Base-by-base conservation (phyloP, 2,797 vertebrate species). In the Sphenopsis melanotis region DNA sequence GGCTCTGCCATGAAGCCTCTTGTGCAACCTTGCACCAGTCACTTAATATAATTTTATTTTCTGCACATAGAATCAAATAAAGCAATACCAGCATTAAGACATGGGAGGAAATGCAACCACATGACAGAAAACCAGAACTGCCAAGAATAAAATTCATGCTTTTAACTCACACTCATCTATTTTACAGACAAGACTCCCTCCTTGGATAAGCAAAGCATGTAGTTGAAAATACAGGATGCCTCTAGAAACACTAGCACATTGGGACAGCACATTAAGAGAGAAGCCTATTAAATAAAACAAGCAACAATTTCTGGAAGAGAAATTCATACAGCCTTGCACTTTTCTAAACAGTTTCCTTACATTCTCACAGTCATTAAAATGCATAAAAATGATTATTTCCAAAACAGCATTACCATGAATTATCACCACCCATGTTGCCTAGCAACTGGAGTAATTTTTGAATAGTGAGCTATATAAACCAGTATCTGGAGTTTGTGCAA, bases 361-460 rank as follows among this genome's bases (percentile, higher is more conserved):
- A 87, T 83, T 95, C 87, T 91, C 37, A 86, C 72, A 94, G 91
- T 95, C 96, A 97, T 96, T 96, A 97, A 96, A 96, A 96, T 95
- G 93, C 93, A 95, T 95, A 96, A 95, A 97, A 97, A 96, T 89
- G 39, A 96, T 92, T 97, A 95, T 97, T 97, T 98, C 88, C 95
- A 90, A 97, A 97, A 96, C 94, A 96, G 94, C 75, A 93, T 94
- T 96, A 93, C 79, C 64, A 93, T 94, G 97, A 97, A 97, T 97
- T 90, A 97, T 95, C 94, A 96, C 78, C 56, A 95, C 70, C 66
- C 68, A 11, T 30, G 97, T 97, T 97, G 97, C 98, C 47, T 98
- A 97, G 98, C 97, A 98, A 98, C 98, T 86, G 44, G 71, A 96
- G 96, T 97, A 96, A 93, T 98, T 97, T 97, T 96, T 96, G 92